Evolutionary conservation across 2,888 invertebrate genomes (phyloP).

Genomic region (Alcis repandata): DNA sequence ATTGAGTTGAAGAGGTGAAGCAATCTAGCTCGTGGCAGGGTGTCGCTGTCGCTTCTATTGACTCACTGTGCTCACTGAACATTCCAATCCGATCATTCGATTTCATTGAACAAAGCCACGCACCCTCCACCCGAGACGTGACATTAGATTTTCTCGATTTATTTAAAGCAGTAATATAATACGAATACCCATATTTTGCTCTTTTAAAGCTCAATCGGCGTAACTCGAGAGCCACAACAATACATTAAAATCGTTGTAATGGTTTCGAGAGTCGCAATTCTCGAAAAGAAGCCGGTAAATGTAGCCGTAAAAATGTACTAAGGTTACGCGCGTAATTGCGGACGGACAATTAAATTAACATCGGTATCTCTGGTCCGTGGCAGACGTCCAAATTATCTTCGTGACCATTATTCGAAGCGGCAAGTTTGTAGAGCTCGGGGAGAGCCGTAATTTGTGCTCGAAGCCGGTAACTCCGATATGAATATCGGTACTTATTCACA

Average conservation of each 20-base stretch:
- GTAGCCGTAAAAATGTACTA: slow-evolving; percentile 25
- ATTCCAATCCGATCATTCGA: slow-evolving; percentile 65
- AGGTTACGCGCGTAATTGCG: slow-evolving; percentile 34
- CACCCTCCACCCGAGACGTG: slow-evolving; percentile 32
- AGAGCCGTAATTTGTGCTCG: slow-evolving; percentile 29
- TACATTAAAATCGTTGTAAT: slow-evolving; percentile 20
- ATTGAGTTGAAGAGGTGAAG: slow-evolving; percentile 46
- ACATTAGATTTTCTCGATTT: slow-evolving; percentile 35
- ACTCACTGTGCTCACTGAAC: slow-evolving; percentile 63
- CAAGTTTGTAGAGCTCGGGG: slow-evolving; percentile 30
- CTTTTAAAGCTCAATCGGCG: neutral
- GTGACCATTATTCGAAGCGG: slow-evolving; percentile 42
- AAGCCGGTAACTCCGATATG: slow-evolving; percentile 13
- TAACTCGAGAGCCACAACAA: slow-evolving; percentile 21
- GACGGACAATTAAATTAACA: slow-evolving; percentile 43
- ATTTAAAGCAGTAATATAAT: slow-evolving; percentile 13
- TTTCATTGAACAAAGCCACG: slow-evolving; percentile 62
- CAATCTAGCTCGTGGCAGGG: slow-evolving; percentile 51
- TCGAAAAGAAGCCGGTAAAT: slow-evolving; percentile 23
- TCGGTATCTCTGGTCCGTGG: slow-evolving; percentile 42
- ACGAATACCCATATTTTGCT: neutral
- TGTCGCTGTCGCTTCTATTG: slow-evolving; percentile 57
- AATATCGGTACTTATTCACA: slow-evolving; percentile 18
- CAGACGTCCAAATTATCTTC: slow-evolving; percentile 46
- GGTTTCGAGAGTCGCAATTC: slow-evolving; percentile 12